Percentiles rank a stretch among this genome's conserved stretches.
These are phyloP conservation scores for Lates calcarifer DNA, from an alignment of 2,113 vertebrate species.

Conservation along the genomic window DNA sequence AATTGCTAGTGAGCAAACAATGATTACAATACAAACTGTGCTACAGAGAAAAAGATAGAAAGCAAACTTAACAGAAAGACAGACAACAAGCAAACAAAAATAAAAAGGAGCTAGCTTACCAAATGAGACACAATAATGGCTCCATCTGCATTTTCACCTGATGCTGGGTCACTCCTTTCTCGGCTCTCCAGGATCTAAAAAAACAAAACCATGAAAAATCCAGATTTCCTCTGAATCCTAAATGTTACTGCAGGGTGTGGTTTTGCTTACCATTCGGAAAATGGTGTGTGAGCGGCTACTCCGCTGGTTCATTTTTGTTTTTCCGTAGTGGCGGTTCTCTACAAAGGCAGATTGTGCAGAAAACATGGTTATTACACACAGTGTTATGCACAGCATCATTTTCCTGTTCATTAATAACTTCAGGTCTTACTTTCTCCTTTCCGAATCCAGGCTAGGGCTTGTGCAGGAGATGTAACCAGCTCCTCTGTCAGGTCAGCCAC, in stretches of 20 bases:
- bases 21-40: background rate
- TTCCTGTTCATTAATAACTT: background rate
- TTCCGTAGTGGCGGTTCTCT: slow-evolving; percentile 96
- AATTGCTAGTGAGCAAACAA: background rate
- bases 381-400: background rate
- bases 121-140: slow-evolving; percentile 96
- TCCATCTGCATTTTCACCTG: slow-evolving; percentile 89
- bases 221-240: background rate
- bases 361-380: background rate
- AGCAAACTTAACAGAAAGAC: background rate
- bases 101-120: slow-evolving; percentile 81
- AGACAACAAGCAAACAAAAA: background rate
- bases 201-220: background rate
- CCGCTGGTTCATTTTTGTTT: slow-evolving; percentile 96
- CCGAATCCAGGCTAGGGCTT: slow-evolving; percentile 92
- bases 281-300: slow-evolving; percentile 98
- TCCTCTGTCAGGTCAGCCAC: slow-evolving; percentile 96
- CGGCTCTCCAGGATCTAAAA: slow-evolving; percentile 94
- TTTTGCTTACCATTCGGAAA: slow-evolving; percentile 92
- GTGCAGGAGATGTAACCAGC: slow-evolving; percentile 88
- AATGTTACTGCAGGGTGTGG: too few species aligned
- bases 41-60: background rate
- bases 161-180: slow-evolving; percentile 87
- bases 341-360: slow-evolving; percentile 17
- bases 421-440: slow-evolving; percentile 94